Evolutionary conservation across 2,888 invertebrate genomes (phyloP).

Genomic region (Beris morrisii): DNA sequence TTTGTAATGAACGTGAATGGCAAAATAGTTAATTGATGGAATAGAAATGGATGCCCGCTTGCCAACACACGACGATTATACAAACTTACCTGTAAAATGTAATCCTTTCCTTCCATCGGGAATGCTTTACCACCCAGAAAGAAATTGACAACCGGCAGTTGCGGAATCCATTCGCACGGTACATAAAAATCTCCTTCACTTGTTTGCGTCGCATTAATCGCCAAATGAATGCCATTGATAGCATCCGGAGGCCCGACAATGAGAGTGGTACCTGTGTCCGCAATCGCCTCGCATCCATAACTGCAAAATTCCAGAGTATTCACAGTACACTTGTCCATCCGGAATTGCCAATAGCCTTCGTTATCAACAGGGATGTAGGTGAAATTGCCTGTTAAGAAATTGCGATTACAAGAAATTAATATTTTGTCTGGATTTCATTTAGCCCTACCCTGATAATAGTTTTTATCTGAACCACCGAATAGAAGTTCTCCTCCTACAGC

Average conservation of each 20-base stretch:
- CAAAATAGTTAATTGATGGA: too few relatives aligned
- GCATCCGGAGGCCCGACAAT: conserved; percentile 84
- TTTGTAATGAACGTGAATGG: too few relatives aligned
- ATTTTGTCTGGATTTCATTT: background rate
- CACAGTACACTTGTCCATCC: conserved; percentile 70
- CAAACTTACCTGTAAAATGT: conserved; percentile 58
- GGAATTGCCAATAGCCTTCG: conserved; percentile 95
- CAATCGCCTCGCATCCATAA: conserved; percentile 87
- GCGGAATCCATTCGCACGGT: conserved; percentile 72
- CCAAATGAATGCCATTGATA: conserved; percentile 72
- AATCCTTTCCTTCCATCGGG: conserved; percentile 74
- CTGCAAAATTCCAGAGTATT: conserved; percentile 64
- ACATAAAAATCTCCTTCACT: conserved; percentile 70
- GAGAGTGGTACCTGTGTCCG: conserved; percentile 94
- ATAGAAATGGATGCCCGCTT: too few relatives aligned
- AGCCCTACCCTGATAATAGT: conserved; percentile 68
- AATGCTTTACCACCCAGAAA: conserved; percentile 70
- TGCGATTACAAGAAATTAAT: too few relatives aligned
- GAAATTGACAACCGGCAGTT: conserved; percentile 74
- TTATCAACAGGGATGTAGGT: conserved; percentile 76
- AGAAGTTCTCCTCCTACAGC: conserved; percentile 79
- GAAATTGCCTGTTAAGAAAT: conserved; percentile 2
- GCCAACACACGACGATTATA: background rate
- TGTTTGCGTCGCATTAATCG: conserved; percentile 68
- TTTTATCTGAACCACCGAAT: conserved; percentile 89